A percentile compares a stretch with the other conserved stretches of the same genome.
These are phyloP conservation scores for Gymnoscopelus braueri DNA, from an alignment of 2,797 vertebrate genomes.

Conservation along the genomic window DNA sequence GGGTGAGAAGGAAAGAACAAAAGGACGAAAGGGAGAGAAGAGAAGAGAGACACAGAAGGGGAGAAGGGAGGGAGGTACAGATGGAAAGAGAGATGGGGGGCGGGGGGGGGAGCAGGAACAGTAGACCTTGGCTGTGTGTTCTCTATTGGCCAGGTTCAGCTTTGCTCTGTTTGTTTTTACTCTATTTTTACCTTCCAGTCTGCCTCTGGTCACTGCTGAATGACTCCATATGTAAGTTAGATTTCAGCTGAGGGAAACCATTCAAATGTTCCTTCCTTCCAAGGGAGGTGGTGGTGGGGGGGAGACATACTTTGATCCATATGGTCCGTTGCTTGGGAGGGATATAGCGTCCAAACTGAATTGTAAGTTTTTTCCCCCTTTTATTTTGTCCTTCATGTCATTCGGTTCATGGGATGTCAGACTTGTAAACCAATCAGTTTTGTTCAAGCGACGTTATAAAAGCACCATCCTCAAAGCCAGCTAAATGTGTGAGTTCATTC, in stretches of 20 bases:
- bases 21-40: constrained; percentile 41
- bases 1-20: constrained; percentile 35
- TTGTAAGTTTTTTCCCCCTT: background rate
- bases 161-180: constrained; percentile 70
- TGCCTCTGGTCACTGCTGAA: constrained; percentile 69
- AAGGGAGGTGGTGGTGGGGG: constrained; percentile 19
- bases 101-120: constrained; percentile 47
- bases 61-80: constrained; percentile 35
- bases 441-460: too few species aligned
- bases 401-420: too few species aligned
- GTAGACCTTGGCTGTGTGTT: constrained; percentile 56
- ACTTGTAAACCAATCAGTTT: too few species aligned
- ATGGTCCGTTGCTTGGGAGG: background rate
- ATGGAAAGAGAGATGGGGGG: constrained; percentile 58
- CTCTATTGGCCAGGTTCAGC: constrained; percentile 39
- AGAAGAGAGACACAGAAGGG: constrained; percentile 48
- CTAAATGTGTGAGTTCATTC: background rate
- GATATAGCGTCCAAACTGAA: background rate
- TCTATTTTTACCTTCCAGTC: constrained; percentile 73
- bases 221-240: constrained; percentile 68
- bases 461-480: background rate
- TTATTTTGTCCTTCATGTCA: too few species aligned
- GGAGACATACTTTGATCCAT: constrained; percentile 20
- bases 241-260: constrained; percentile 60
- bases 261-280: constrained; percentile 35